Evolutionary conservation across 1,140 invertebrate genomes (phyloP).

Genomic region (Caerostris extrusa): DNA sequence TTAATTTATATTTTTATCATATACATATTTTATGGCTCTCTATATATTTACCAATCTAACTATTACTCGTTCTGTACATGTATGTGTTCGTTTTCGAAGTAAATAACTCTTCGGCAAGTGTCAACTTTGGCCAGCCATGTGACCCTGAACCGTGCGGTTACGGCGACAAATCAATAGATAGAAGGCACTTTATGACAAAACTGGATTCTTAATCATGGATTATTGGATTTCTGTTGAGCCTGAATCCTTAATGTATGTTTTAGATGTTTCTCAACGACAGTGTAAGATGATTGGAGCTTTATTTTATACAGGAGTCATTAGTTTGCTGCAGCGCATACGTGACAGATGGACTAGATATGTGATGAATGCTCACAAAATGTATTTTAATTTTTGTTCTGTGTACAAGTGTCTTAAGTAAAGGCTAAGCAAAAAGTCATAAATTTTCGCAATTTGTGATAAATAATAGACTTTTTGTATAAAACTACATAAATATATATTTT

Average conservation of each 20-base stretch:
- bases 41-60: no score
- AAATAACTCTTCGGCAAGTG: conserved; percentile 25
- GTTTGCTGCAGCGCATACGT: background rate
- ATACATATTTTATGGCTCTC: no score
- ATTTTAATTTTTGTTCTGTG: background rate
- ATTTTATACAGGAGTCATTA: background rate
- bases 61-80: no score
- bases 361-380: background rate
- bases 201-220: conserved; percentile 27
- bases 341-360: background rate
- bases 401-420: background rate
- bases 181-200: conserved; percentile 24
- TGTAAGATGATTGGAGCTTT: background rate
- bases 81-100: conserved; percentile 30
- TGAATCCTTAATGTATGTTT: background rate
- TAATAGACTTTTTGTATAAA: no score
- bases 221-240: background rate
- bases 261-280: background rate
- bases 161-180: conserved; percentile 47
- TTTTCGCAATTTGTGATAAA: background rate
- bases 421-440: background rate
- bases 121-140: background rate
- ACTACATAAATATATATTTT: no score
- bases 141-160: conserved; percentile 28
- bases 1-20: no score